Evolutionary conservation across 2,113 vertebrate genomes (phyloP).

Genomic region (Oryctolagus cuniculus): mOryCun1.1 NC_091438.1:91983501-91984000

Average conservation of each 20-base stretch:
- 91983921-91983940: neutral
- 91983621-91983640: neutral
- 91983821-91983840: neutral
- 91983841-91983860: neutral
- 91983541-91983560: neutral
- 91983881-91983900: neutral
- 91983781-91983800: neutral
- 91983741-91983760: neutral
- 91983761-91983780: neutral
- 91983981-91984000: neutral
- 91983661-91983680: neutral
- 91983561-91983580: neutral
- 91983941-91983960: neutral
- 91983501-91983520: slow-evolving; percentile 38
- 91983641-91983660: neutral
- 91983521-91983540: slow-evolving; percentile 33
- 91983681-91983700: neutral
- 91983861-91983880: neutral
- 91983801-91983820: slow-evolving; percentile 31
- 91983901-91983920: neutral
- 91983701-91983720: neutral
- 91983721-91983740: neutral
- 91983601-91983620: neutral
- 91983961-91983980: neutral
- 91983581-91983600: neutral